Conservation (phyloP, 1,140 invertebrate genomes). For the Globodera ellingtonae region DNA sequence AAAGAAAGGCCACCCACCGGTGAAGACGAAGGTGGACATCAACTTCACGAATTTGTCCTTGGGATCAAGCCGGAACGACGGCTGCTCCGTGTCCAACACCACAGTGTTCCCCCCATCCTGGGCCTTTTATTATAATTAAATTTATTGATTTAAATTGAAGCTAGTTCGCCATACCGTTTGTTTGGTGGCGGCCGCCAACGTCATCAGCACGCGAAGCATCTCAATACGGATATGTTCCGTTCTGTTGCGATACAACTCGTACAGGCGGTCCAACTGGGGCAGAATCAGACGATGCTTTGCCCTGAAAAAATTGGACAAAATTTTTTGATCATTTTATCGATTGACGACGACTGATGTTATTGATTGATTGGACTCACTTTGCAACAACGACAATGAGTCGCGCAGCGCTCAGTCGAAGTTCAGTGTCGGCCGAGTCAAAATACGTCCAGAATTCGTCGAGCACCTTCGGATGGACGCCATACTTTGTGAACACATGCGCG, state of each 20-base stretch:
- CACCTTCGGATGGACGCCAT: constrained; percentile 3
- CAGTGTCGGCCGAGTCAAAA: constrained; percentile 4
- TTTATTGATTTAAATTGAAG: too few relatives aligned
- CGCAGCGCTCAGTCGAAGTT: constrained; percentile 18
- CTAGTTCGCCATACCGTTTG: background rate
- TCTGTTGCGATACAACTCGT: constrained; percentile 19
- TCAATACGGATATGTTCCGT: constrained; percentile 32
- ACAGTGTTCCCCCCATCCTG: background rate
- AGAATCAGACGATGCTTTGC: constrained; percentile 24
- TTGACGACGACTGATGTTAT: too few relatives aligned
- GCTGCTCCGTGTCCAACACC: background rate
- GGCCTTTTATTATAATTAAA: too few relatives aligned
- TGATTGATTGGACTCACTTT: constrained; percentile 5
- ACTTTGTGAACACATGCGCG: constrained; percentile 14
- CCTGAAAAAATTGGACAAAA: constrained; percentile 1
- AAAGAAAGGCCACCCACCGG: background rate
- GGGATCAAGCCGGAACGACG: constrained; percentile 7
- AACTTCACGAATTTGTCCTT: constrained; percentile 31
- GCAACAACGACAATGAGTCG: constrained; percentile 36
- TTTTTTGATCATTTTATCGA: too few relatives aligned
- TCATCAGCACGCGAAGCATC: constrained; percentile 20
- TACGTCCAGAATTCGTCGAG: constrained; percentile 31
- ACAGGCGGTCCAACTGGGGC: constrained; percentile 31
- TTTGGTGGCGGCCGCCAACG: background rate
- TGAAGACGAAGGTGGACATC: constrained; percentile 30